Conservation (phyloP, 2,113 vertebrate genomes). For the Monarcha castaneiventris region DNA sequence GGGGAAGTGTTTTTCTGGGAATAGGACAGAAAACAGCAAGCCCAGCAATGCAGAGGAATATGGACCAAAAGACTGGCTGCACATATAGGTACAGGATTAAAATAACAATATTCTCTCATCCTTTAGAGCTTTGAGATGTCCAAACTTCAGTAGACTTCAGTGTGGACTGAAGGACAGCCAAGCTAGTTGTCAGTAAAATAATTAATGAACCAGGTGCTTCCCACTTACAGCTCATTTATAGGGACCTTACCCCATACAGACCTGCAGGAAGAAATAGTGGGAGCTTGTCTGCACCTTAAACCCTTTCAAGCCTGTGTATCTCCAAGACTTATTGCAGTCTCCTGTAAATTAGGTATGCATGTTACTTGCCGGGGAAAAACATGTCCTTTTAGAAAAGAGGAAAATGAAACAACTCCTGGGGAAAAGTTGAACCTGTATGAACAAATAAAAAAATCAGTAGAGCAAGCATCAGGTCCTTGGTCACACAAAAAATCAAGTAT, state of each 20-base stretch:
- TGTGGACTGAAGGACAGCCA: not conserved
- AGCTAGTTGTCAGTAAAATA: not conserved
- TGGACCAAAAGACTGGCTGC: not conserved
- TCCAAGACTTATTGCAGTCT: not conserved
- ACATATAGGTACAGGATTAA: not conserved
- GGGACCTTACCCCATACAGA: rapidly evolving
- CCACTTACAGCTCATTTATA: rapidly evolving
- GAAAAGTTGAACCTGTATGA: not conserved
- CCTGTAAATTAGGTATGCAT: not conserved
- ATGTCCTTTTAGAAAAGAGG: not conserved
- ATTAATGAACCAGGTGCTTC: not conserved
- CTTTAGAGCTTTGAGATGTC: not conserved
- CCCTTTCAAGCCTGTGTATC: not conserved
- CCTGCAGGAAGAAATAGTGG: not conserved
- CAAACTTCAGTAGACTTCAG: not conserved
- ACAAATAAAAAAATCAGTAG: not conserved
- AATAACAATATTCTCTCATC: not conserved
- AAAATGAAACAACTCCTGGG: rapidly evolving
- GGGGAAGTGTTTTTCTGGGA: not conserved
- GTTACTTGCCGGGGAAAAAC: rapidly evolving
- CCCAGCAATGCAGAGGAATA: not conserved
- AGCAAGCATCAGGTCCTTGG: not conserved
- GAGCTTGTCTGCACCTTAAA: not conserved
- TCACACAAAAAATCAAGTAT: not conserved
- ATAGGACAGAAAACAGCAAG: not conserved